A percentile compares a stretch with the other conserved stretches of the same genome.
phyloP scores from a whole-genome alignment of 2,797 vertebrate species.

The Lutjanus campechanus region DNA sequence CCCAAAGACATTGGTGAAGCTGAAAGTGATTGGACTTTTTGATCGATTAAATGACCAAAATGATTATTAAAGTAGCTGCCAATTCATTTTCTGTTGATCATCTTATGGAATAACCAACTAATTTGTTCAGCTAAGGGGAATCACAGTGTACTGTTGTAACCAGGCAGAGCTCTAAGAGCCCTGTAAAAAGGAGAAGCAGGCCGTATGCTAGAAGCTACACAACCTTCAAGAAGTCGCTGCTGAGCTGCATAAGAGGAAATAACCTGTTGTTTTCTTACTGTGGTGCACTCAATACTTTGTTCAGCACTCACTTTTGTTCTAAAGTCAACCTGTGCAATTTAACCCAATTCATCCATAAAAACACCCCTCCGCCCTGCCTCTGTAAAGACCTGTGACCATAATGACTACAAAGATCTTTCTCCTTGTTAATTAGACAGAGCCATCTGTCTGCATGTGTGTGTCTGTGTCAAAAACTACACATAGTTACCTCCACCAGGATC shows the following conservation, averaged over 20 bases:
- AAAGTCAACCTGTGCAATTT: not conserved
- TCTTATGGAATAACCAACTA: not conserved
- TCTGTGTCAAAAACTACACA: not conserved
- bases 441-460: not conserved
- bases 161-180: not conserved
- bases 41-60: not conserved
- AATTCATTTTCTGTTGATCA: not conserved
- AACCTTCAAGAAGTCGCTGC: constrained; percentile 1
- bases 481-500: constrained; percentile 86
- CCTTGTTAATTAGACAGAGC: not conserved
- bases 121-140: not conserved
- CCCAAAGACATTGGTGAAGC: too few relatives aligned
- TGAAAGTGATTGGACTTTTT: not conserved
- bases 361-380: not conserved
- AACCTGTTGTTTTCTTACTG: not conserved
- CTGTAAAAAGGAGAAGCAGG: not conserved
- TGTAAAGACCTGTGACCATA: not conserved
- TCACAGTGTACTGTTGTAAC: not conserved
- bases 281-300: not conserved
- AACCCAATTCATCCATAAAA: not conserved
- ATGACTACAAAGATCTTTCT: not conserved
- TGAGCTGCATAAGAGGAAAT: not conserved
- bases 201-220: not conserved
- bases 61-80: not conserved
- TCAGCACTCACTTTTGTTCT: not conserved